phyloP scores from a whole-genome alignment of 2,888 invertebrate species.

The Tipula unca region DNA sequence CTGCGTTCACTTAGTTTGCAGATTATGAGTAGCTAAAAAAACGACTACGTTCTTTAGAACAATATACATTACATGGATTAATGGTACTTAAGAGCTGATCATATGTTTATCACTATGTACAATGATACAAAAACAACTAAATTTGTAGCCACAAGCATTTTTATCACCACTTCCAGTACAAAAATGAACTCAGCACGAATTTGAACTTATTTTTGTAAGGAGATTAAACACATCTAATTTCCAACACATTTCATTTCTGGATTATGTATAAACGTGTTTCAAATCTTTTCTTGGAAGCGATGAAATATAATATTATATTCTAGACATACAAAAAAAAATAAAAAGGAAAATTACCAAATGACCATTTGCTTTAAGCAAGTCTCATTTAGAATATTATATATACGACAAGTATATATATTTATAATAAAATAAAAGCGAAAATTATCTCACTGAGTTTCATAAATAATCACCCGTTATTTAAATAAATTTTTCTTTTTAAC shows the following conservation, averaged over 20 bases:
- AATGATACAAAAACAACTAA: background rate
- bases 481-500: background rate
- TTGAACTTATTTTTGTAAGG: background rate
- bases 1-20: too few relatives aligned
- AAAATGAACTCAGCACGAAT: background rate
- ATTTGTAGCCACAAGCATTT: background rate
- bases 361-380: background rate
- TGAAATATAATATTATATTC: background rate
- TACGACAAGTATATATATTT: too few relatives aligned
- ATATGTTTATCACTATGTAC: background rate
- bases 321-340: background rate
- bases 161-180: background rate
- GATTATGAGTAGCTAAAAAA: too few relatives aligned
- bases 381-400: background rate
- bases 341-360: background rate
- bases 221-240: background rate
- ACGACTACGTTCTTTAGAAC: too few relatives aligned
- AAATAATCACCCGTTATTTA: background rate
- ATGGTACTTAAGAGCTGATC: background rate
- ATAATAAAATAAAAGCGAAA: background rate
- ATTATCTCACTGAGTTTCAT: background rate
- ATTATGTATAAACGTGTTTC: background rate
- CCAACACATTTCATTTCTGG: background rate
- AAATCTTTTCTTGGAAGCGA: background rate
- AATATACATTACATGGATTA: background rate